Conservation (phyloP, 2,797 vertebrate species). For the Alectoris magna region DNA sequence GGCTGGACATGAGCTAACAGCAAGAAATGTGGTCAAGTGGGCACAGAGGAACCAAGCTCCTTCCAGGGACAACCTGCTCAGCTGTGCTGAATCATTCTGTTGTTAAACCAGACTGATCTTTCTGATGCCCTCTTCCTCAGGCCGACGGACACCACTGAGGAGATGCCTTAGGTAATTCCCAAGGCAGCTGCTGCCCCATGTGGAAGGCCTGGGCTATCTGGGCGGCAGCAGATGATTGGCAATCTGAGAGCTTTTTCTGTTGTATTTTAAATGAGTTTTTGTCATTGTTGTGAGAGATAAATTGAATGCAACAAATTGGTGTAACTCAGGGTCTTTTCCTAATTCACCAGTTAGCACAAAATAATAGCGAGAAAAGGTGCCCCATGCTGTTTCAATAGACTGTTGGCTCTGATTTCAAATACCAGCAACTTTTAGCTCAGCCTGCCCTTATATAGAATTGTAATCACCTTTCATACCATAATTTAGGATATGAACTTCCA, state of each 20-base stretch:
- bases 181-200: background rate
- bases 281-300: background rate
- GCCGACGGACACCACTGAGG: background rate
- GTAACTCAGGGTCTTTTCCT: background rate
- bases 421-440: background rate
- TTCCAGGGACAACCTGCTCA: background rate
- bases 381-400: background rate
- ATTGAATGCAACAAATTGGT: background rate
- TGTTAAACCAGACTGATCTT: background rate
- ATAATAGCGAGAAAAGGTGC: background rate
- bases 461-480: background rate
- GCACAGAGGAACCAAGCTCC: background rate
- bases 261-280: background rate
- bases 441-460: background rate
- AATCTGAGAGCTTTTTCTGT: background rate
- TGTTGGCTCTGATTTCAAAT: background rate
- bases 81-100: background rate
- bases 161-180: background rate
- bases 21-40: background rate
- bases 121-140: background rate
- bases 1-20: background rate
- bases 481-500: background rate
- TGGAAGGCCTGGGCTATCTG: background rate
- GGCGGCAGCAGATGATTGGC: background rate
- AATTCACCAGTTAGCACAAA: background rate